These are phyloP conservation scores for Phortica variegata DNA, from an alignment of 1,140 invertebrate species.

Conservation along the genomic window DNA sequence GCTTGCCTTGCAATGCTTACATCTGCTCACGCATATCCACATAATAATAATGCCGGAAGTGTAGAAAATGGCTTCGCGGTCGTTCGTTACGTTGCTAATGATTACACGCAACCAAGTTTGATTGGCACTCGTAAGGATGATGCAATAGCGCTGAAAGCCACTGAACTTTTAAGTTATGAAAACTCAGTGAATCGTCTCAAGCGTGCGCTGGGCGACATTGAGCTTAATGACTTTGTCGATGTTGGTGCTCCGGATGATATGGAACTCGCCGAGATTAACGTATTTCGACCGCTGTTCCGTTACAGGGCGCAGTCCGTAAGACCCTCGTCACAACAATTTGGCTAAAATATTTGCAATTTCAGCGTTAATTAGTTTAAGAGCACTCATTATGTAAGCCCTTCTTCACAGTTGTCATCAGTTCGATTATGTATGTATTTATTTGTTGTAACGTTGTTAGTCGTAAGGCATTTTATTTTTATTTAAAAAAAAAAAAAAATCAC, in stretches of 20 bases:
- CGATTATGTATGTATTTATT: too few species aligned
- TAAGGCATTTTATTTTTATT: too few species aligned
- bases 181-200: slow-evolving; percentile 22
- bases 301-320: slow-evolving; percentile 37
- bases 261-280: slow-evolving; percentile 49
- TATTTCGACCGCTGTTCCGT: slow-evolving; percentile 46
- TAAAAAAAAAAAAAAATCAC: too few species aligned
- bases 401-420: too few species aligned
- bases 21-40: slow-evolving; percentile 16
- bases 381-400: too few species aligned
- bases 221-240: slow-evolving; percentile 18
- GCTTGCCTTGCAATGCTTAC: slow-evolving; percentile 12
- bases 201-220: slow-evolving; percentile 20
- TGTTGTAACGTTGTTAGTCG: too few species aligned
- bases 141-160: not conserved
- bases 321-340: slow-evolving; percentile 16
- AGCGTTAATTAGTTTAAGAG: too few species aligned
- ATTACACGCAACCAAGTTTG: too few species aligned
- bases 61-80: too few species aligned
- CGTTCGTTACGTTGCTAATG: too few species aligned
- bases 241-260: slow-evolving; percentile 35
- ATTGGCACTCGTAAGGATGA: slow-evolving; percentile 1
- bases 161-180: slow-evolving; percentile 23
- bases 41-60: slow-evolving; percentile 2
- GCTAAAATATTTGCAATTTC: not conserved